Evolutionary conservation across 2,113 vertebrate genomes (phyloP).

Genomic region (Bufo bufo): DNA sequence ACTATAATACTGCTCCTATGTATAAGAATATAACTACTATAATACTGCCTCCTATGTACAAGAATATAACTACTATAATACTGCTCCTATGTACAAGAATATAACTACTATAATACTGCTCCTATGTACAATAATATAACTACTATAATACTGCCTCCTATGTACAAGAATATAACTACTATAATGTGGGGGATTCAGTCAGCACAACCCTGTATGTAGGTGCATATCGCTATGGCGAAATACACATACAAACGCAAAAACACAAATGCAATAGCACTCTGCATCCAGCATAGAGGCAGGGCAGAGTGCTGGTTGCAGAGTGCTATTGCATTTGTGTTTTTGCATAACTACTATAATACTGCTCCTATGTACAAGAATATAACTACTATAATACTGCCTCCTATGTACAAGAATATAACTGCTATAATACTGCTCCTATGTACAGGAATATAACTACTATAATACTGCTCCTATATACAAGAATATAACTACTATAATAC

Average conservation of each 20-base stretch:
- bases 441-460: slow-evolving; percentile 16
- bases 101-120: neutral
- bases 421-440: neutral
- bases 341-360: slow-evolving; percentile 17
- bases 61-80: slow-evolving; percentile 19
- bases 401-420: slow-evolving; percentile 7
- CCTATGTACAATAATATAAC: slow-evolving; percentile 5
- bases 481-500: slow-evolving; percentile 22
- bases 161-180: slow-evolving; percentile 14
- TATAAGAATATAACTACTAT: too few species aligned
- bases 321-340: too few species aligned
- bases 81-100: too few species aligned
- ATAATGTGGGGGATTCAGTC: too few species aligned
- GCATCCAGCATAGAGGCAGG: too few species aligned
- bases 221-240: too few species aligned
- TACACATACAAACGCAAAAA: too few species aligned
- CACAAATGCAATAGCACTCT: too few species aligned
- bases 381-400: neutral
- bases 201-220: too few species aligned
- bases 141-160: slow-evolving; percentile 4
- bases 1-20: slow-evolving; percentile 12
- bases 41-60: neutral
- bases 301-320: too few species aligned
- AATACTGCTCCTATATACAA: slow-evolving; percentile 1
- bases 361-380: slow-evolving; percentile 5